Evolutionary conservation across 2,797 vertebrate species (phyloP).

Genomic region (Pipistrellus nathusii): DNA sequence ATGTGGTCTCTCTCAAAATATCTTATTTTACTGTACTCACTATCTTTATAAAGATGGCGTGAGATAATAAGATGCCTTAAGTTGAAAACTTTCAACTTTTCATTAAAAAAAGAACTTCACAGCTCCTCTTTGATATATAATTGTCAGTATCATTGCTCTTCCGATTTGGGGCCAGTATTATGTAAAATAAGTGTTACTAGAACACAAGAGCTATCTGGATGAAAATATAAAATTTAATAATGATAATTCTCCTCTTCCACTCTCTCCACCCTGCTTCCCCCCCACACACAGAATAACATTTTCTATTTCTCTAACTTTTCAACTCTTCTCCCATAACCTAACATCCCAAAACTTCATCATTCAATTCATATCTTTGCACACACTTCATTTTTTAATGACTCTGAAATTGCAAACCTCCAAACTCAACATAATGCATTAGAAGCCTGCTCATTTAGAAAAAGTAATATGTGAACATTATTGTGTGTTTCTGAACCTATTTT

Average conservation of each 20-base stretch:
- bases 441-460: background rate
- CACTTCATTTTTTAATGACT: background rate
- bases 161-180: background rate
- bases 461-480: background rate
- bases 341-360: background rate
- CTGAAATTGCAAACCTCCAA: background rate
- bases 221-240: background rate
- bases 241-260: accelerated
- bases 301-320: background rate
- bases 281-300: background rate
- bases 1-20: no score
- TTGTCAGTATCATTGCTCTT: no score
- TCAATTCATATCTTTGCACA: background rate
- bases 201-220: background rate
- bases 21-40: background rate
- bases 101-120: no score
- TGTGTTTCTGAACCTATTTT: background rate
- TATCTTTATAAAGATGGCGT: background rate
- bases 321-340: background rate
- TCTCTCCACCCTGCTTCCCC: background rate
- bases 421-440: background rate
- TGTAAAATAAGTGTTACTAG: background rate
- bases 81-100: background rate
- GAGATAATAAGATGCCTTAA: background rate
- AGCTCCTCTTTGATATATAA: no score